phyloP scores from a whole-genome alignment of 2,888 invertebrate genomes.

The Harpalus rubripes region DNA sequence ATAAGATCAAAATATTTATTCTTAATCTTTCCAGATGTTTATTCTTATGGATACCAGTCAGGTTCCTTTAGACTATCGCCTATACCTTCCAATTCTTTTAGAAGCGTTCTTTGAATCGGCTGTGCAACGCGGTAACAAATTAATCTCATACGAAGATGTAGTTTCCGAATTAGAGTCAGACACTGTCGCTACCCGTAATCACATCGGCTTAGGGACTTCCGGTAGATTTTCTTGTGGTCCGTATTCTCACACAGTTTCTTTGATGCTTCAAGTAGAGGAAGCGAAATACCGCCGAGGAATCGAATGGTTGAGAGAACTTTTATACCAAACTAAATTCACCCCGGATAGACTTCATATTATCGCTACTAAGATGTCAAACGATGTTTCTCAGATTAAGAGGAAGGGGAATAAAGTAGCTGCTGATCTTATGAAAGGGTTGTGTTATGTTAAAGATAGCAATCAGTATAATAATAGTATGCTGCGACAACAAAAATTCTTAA shows the following conservation, averaged over 20 bases:
- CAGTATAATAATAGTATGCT: slow-evolving; percentile 85
- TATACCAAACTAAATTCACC: slow-evolving; percentile 86
- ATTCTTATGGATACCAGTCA: slow-evolving; percentile 85
- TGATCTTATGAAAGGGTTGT: slow-evolving; percentile 81
- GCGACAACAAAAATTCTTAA: slow-evolving; percentile 88
- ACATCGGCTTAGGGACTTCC: slow-evolving; percentile 82
- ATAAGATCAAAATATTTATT: slow-evolving; percentile 20
- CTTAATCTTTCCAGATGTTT: slow-evolving; percentile 81
- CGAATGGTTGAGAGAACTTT: slow-evolving; percentile 87
- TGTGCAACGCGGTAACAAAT: slow-evolving; percentile 80
- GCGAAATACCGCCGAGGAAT: slow-evolving; percentile 87
- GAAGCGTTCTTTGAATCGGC: slow-evolving; percentile 89
- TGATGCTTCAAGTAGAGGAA: slow-evolving; percentile 88
- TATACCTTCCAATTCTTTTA: slow-evolving; percentile 87
- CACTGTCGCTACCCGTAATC: slow-evolving; percentile 82
- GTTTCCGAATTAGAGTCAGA: slow-evolving; percentile 89
- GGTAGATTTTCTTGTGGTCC: slow-evolving; percentile 85
- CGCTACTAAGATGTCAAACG: slow-evolving; percentile 89
- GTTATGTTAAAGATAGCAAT: slow-evolving; percentile 83
- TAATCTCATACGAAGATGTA: slow-evolving; percentile 84
- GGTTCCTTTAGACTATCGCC: slow-evolving; percentile 81
- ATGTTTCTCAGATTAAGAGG: slow-evolving; percentile 87
- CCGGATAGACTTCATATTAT: slow-evolving; percentile 87
- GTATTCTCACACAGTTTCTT: slow-evolving; percentile 84
- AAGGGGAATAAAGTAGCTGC: slow-evolving; percentile 85